Evolutionary conservation across 2,888 invertebrate species (phyloP), one percentile per base, ranked within the genome.

Genomic region (Bruchidius siliquastri): DNA sequence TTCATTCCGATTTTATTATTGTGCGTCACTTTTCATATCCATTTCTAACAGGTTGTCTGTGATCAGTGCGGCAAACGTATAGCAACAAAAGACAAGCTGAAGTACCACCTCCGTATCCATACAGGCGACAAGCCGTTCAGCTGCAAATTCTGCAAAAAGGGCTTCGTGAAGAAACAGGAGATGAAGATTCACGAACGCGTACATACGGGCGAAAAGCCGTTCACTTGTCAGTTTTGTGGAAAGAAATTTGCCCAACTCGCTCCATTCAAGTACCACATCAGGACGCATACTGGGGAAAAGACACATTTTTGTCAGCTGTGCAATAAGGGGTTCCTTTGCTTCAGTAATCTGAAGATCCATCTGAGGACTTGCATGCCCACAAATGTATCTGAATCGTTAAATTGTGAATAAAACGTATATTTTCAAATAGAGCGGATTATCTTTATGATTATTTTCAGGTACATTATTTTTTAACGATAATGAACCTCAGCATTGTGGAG

Each of bases 71-170:
- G 85, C 1, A 83, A 83, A 76, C 80, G 80, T 20, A 83, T 84
- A 71, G 80, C 83, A 8, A 82, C 78, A 21, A 83, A 80, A 22
- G 82, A 83, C 66, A 83, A 82, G 72, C 75, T 84, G n/a, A 77
- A 80, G 66, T 77, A 82, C 74, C 85, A 85, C 73, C 82, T 83
- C 74, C 80, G 84, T 71, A 83, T 83, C 72, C 90, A 90, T 75
- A 88, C 87, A 0, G 89, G 89, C 0, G 89, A 89, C 73, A 88
- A 89, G 69, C 84, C 85, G 21, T 83, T 82, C 71, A 78, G 81
- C 22, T 86, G 86, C 72, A 88, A 89, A 66, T 81, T 87, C 1
- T 90, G 90, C 73, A 88, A 89, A 0, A 89, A 89, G 76, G 85
- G 86, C 0, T 81, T 89, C 18, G 82, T 85, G 0, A 87, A 84